Evolutionary conservation across 2,113 vertebrate species (phyloP).

Genomic region (Amazona vittata): DNA sequence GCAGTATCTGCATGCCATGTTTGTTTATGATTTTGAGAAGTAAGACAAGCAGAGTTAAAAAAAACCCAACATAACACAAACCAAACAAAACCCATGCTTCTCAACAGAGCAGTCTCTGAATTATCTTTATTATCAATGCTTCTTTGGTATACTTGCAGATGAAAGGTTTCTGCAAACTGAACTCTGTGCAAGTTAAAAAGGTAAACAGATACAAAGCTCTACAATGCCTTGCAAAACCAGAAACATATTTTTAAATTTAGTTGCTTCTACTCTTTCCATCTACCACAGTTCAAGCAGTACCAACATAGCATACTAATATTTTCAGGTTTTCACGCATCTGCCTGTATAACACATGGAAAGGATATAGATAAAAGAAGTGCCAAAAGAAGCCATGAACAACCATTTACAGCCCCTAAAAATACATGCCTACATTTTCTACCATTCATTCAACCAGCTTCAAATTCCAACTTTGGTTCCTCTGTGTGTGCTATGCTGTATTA

Average conservation of each 20-base stretch:
- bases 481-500: slow-evolving; percentile 19
- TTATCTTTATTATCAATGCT: background rate
- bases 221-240: background rate
- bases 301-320: background rate
- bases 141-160: background rate
- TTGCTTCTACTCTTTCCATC: background rate
- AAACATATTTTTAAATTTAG: background rate
- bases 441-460: slow-evolving; percentile 16
- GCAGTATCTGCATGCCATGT: background rate
- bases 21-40: background rate
- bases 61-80: background rate
- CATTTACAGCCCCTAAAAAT: background rate
- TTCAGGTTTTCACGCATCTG: background rate
- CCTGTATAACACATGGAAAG: accelerated
- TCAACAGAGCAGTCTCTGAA: background rate
- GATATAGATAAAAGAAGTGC: background rate
- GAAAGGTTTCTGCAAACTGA: background rate
- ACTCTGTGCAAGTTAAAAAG: background rate
- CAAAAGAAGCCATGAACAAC: background rate
- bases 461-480: background rate
- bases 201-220: background rate
- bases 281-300: background rate
- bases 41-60: background rate
- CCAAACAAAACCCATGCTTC: accelerated
- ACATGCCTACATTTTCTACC: background rate